Evolutionary conservation across 2,888 invertebrate genomes (phyloP), one percentile per base, ranked within the genome.

Genomic region (Trissolcus japonicus): DNA sequence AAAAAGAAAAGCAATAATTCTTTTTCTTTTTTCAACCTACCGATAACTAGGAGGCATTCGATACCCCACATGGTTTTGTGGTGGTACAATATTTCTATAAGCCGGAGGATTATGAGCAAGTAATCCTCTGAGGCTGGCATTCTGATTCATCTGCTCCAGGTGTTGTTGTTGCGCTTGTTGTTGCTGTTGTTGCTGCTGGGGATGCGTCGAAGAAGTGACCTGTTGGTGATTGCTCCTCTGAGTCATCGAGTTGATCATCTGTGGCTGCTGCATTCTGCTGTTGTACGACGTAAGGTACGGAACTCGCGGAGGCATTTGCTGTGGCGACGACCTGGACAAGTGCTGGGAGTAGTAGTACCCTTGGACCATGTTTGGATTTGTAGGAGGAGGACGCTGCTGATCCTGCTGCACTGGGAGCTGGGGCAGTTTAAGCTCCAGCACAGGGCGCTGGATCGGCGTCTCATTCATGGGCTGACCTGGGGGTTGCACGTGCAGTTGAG

Each of bases 201-300:
- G 93, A 89, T 93, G 93, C 11, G 92, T 92, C 0, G 92, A 92
- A 4, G 92, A 92, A 4, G 91, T 91, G 17, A 91, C 82, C 78
- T 89, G 88, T 61, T 88, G 89, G 76, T 89, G 89, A 67, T 86
- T 86, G 62, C 86, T 85, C 13, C 87, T 86, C 76, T 87, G 89
- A 40, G 85, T 82, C 82, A 88, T 85, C 25, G 76, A 56, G 16
- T 43, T 67, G 79, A 87, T 83, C 41, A 86, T 77, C 46, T 80
- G 80, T 6, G 84, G 83, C 59, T 85, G 86, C 50, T 86, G 88
- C 69, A 87, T 65, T 78, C 84, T 87, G 46, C 81, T 89, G 83
- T 85, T 90, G 82, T 78, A 90, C 80, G 79, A 89, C 43, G 84
- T 81, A 35, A 81, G 82, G 67, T 85, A 87, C 3, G 85, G 81